Evolutionary conservation across 2,888 invertebrate genomes (phyloP), one percentile per base, ranked within the genome.

Genomic region (Neuroscelio doddi): DNA sequence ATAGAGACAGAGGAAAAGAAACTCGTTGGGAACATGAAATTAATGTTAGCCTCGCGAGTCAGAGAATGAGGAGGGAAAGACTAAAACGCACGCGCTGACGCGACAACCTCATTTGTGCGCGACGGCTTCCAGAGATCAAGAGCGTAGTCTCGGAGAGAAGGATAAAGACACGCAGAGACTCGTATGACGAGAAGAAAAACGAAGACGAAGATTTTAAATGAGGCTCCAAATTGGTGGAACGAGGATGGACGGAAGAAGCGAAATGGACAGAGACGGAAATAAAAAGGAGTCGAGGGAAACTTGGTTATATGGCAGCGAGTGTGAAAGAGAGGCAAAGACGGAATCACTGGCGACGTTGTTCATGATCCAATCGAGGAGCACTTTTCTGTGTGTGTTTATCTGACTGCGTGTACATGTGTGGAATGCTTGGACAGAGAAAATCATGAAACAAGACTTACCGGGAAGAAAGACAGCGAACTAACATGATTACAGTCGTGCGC

Each of bases 61-160:
- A 38, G 36, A 32, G 63, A 59, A 70, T 57, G 67, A 51, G 56
- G 49, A 62, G 41, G 52, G 39, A 57, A 59, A 55, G 57, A 55
- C 57, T 52, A 52, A 52, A 69, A 73, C 71, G 74, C 77, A 76
- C 78, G 78, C 78, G 80, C 77, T 79, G 80, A 79, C 80, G 80
- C 80, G 82, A 82, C 80, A 80, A 81, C 76, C 82, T 82, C 81
- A 82, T 82, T 82, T 82, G 81, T 82, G 82, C 79, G 61, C 81
- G 76, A 78, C 76, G 75, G 75, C 77, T 79, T 74, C 76, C 70
- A 71, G 63, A 64, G 68, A 62, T 57, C 47, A 61, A 32, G 61
- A 57, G 32, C 50, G 49, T 46, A 52, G 52, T 46, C 46, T 52
- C 26, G 50, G 21, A 42, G 32, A 59, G 36, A 44, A 44, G 56